These are phyloP conservation scores for Magallana nippona DNA, from an alignment of 2,888 invertebrate species.

Conservation along the genomic window DNA sequence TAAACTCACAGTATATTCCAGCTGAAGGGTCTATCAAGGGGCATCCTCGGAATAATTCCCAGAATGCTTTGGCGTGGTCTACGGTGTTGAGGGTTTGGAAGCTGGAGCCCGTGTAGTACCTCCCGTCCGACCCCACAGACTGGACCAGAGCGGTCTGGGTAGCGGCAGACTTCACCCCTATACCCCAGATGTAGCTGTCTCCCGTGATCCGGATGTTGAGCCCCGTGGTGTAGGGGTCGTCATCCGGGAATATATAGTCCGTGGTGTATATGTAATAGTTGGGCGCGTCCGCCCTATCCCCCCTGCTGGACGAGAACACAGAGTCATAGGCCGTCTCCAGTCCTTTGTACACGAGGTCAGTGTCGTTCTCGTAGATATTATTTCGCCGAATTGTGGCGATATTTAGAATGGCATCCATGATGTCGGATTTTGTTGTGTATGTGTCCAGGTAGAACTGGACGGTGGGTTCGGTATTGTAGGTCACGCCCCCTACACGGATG, in stretches of 20 bases:
- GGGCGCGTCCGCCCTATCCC: background rate
- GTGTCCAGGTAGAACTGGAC: background rate
- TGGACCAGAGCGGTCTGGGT: background rate
- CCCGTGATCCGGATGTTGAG: background rate
- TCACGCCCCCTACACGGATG: background rate
- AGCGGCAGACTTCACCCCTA: background rate
- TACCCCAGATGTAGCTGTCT: constrained; percentile 1
- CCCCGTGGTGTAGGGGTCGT: background rate
- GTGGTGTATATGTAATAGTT: constrained; percentile 12
- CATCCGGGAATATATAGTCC: background rate
- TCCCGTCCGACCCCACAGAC: constrained; percentile 18
- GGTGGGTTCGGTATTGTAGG: background rate
- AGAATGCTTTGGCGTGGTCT: background rate
- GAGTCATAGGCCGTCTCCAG: background rate
- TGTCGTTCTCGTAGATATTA: background rate
- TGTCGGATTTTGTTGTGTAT: background rate
- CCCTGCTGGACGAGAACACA: background rate
- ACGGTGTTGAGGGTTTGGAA: background rate
- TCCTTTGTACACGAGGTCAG: background rate
- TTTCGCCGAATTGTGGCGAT: background rate
- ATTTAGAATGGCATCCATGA: background rate
- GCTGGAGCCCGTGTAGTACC: background rate
- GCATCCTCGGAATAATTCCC: background rate
- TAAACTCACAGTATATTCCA: background rate
- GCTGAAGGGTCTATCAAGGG: background rate